Evolutionary conservation across 2,888 invertebrate species (phyloP), one percentile per base, ranked within the genome.

Genomic region (Diabrotica balteata): DNA sequence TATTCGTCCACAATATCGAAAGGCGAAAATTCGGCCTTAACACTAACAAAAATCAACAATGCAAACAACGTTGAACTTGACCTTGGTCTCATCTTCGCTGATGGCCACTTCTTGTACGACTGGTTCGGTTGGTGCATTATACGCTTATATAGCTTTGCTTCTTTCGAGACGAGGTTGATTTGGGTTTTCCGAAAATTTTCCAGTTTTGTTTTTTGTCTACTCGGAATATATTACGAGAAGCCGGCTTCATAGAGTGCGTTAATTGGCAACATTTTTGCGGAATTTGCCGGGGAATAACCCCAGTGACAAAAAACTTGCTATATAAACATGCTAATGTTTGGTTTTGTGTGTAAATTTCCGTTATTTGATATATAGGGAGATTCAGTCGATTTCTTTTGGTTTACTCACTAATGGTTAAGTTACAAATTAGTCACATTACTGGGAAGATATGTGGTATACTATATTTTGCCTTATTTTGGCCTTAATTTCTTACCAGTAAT

Each of bases 1-100:
- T 81, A 82, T 44, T 80, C 74, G 7, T 82, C 81, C 32, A 80
- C 76, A 44, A 81, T 63, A 55, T 79, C 77, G 66, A 83, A 82
- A 0, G 82, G 82, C 2, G 79, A 77, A 8, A 74, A 64, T 11
- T 50, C 59, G 47, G 66, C 69, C 8, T 43, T 11, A 51, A 53
- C 45, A 44, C 47, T 54, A 43, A 46, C 55, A 10, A 66, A 43
- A 7, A 65, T 44, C 4, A 66, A 55, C 43, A 66, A 58, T 45
- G 59, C 17, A 8, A 64, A 17, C 7, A 66, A 43, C n/a, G 59
- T 59, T 46, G 11, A 47, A 59, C 46, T 59, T 11, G 55, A 54
- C 47, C 50, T 46, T n/a, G 49, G 50, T 47, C 45, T 49, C n/a
- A 67, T 52, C 65, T 65, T 68, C 54, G 43, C 45, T n/a, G 17